Conservation (phyloP, 2,113 vertebrate species). For the Otocyon megalotis region DNA sequence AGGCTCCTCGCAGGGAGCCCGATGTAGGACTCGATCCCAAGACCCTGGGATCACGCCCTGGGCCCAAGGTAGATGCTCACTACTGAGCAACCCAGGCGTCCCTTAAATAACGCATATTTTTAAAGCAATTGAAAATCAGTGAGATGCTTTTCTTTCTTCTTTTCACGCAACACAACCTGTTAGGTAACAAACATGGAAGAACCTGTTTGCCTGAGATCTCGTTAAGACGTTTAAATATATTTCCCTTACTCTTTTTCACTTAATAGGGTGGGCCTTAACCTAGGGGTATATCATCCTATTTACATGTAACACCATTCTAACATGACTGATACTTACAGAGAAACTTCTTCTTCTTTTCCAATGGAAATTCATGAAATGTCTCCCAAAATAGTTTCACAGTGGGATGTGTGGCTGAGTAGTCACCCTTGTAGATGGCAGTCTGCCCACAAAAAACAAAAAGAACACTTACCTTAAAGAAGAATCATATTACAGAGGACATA, state of each 20-base stretch:
- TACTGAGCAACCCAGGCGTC: too few relatives aligned
- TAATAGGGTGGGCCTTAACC: not conserved
- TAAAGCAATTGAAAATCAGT: not conserved
- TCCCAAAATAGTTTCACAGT: slow-evolving; percentile 98
- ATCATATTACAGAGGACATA: not conserved
- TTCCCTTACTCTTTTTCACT: not conserved
- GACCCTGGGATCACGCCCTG: too few relatives aligned
- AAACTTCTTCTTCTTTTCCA: slow-evolving; percentile 98
- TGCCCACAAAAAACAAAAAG: slow-evolving; percentile 77
- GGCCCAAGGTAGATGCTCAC: too few relatives aligned
- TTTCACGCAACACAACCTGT: not conserved
- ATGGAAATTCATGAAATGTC: slow-evolving; percentile 96
- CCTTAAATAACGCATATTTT: slow-evolving; percentile 4
- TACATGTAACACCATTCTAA: not conserved
- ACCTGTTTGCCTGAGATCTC: not conserved
- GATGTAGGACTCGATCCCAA: too few relatives aligned
- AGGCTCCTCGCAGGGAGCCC: too few relatives aligned
- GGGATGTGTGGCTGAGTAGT: slow-evolving; percentile 94
- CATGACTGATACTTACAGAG: slow-evolving; percentile 89
- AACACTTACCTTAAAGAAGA: not conserved
- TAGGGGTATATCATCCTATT: not conserved
- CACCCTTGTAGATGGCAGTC: slow-evolving; percentile 96
- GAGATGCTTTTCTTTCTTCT: not conserved
- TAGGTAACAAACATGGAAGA: not conserved
- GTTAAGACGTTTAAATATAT: not conserved